Conservation (phyloP, 2,797 vertebrate genomes). For the Salarias fasciatus region DNA sequence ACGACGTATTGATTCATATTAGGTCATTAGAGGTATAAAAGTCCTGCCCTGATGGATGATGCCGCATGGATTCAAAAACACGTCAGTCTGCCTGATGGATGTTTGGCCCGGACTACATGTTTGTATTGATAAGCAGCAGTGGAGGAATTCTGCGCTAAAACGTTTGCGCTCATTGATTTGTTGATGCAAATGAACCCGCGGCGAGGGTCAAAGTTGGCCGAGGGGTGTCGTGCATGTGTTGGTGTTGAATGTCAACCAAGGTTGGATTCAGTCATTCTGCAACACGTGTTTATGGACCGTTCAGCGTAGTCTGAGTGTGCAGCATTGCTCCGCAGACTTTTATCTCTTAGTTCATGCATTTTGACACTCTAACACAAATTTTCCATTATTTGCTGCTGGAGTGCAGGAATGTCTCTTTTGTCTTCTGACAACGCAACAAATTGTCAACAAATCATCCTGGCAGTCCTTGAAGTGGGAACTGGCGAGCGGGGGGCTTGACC, state of each 20-base stretch:
- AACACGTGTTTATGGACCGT: constrained; percentile 43
- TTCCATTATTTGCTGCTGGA: constrained; percentile 57
- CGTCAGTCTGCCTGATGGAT: constrained; percentile 64
- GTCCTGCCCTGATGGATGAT: constrained; percentile 66
- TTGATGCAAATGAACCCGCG: constrained; percentile 65
- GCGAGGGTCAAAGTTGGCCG: constrained; percentile 57
- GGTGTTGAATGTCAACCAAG: constrained; percentile 77
- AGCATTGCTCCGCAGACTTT: background rate
- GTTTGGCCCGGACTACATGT: constrained; percentile 52
- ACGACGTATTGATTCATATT: constrained; percentile 73
- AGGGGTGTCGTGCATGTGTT: constrained; percentile 36
- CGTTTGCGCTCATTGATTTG: constrained; percentile 71
- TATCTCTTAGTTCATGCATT: background rate
- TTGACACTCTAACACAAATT: background rate
- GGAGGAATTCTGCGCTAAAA: constrained; percentile 61
- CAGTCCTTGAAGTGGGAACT: constrained; percentile 26
- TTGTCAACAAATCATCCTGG: constrained; percentile 41
- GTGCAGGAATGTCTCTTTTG: constrained; percentile 43
- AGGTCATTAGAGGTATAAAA: constrained; percentile 55
- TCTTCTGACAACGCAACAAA: constrained; percentile 44
- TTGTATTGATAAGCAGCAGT: constrained; percentile 60
- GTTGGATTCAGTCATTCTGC: constrained; percentile 54
- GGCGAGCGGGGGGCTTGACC: constrained; percentile 26
- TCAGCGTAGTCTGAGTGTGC: constrained; percentile 1
- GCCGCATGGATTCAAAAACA: constrained; percentile 43